Base-by-base conservation (phyloP, 2,888 invertebrate genomes). In the Apodemia hepburni region DNA sequence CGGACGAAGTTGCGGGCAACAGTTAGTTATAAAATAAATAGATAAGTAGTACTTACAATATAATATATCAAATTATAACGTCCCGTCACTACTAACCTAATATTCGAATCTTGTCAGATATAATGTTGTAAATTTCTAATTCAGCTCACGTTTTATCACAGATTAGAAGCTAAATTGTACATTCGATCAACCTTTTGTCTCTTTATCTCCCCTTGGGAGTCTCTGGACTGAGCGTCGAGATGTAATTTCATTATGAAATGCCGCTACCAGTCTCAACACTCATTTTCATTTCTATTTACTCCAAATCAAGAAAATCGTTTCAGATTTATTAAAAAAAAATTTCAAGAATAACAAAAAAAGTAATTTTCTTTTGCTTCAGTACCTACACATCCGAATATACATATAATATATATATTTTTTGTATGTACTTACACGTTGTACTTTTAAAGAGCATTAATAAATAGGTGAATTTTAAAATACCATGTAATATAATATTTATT, bases 181-280 rank as follows among this genome's bases (percentile, higher is more conserved):
- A 45, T 45, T 45, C 15, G 45, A 45, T 45, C 45, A 45, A 45
- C 45, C 45, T 45, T 45, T 45, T 45, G 45, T 45, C 45, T 45
- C 45, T n/a, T 45, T 45, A 45, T n/a, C 45, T 45, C n/a, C 45
- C 45, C n/a, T 45, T 7, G 45, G n/a, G 45, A 35, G 15, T 42
- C 15, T 15, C 15, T 42, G 5, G 42, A n/a, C 15, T 42, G 42
- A 15, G 42, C 6, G 4, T n/a, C 3, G 42, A 42, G 42, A 42
- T 42, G 42, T 42, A 42, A 42, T 42, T 42, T 42, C 5, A 42
- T 42, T 42, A 42, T n/a, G 42, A 42, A 42, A 42, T 42, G 42
- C n/a, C 42, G 42, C n/a, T 42, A 42, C 42, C 15, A 42, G 42
- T 42, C 42, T 6, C n/a, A 42, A 42, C 42, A n/a, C 42, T n/a